Evolutionary conservation across 2,113 vertebrate genomes (phyloP).

Genomic region (Dipodomys ordii): DNA sequence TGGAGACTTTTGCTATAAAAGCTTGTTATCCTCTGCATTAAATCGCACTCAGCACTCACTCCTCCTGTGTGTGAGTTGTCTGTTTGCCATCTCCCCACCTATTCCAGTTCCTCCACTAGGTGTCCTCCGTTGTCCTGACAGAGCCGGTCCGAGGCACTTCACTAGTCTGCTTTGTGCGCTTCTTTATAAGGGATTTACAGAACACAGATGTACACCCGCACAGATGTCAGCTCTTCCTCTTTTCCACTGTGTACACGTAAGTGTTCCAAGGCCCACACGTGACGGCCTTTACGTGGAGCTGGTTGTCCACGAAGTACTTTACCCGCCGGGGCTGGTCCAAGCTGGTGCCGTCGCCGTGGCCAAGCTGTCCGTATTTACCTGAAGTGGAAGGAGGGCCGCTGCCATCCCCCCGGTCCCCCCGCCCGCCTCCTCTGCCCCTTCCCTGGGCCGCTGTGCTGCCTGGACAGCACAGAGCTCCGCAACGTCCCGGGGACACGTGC

Average conservation of each 20-base stretch:
- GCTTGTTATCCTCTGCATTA: too few species aligned
- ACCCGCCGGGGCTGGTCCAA: constrained; percentile 90
- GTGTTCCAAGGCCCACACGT: constrained; percentile 96
- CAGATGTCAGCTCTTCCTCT: background rate
- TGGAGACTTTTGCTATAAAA: too few species aligned
- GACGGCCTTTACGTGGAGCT: constrained; percentile 88
- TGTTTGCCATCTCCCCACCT: too few species aligned
- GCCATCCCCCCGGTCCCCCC: too few species aligned
- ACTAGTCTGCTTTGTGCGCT: too few species aligned
- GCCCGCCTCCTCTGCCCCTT: too few species aligned
- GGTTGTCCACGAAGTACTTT: constrained; percentile 85
- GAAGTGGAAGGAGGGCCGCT: background rate
- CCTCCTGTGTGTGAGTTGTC: too few species aligned
- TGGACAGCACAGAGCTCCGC: background rate
- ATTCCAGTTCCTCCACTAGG: too few species aligned
- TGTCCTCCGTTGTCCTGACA: too few species aligned
- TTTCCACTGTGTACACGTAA: constrained; percentile 83
- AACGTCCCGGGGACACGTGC: background rate
- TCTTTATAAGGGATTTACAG: too few species aligned
- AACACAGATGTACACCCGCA: background rate
- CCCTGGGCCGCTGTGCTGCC: background rate
- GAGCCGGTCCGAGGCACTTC: too few species aligned
- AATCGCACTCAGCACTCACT: too few species aligned
- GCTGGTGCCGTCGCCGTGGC: constrained; percentile 86
- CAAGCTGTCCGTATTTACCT: constrained; percentile 97